Conservation (phyloP, 1,140 invertebrate genomes). For the Eulimnadia texana region DNA sequence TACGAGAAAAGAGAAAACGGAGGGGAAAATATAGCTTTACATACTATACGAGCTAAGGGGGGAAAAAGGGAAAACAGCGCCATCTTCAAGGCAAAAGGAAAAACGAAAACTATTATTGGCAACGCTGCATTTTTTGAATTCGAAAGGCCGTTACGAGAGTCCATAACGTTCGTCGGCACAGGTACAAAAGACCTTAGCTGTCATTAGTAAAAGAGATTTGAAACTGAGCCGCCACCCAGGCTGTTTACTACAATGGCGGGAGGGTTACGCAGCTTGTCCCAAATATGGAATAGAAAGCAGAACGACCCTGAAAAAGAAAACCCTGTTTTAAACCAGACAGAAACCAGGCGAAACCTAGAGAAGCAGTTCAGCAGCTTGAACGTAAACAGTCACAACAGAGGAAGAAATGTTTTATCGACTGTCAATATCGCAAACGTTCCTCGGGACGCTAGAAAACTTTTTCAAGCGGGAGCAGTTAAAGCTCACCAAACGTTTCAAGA, state of each 20-base stretch:
- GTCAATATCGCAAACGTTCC: constrained; percentile 4
- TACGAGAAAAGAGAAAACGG: no score
- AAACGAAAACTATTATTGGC: no score
- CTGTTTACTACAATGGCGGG: not conserved
- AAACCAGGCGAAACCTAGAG: not conserved
- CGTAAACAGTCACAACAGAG: not conserved
- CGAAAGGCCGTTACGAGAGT: no score
- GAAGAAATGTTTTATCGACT: constrained; percentile 9
- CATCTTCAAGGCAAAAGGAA: no score
- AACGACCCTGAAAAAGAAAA: not conserved
- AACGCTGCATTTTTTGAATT: no score
- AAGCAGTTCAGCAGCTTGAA: constrained; percentile 3
- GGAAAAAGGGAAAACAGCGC: no score
- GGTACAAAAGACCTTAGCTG: no score
- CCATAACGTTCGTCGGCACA: no score
- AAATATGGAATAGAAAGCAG: constrained; percentile 3
- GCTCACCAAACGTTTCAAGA: constrained; percentile 41
- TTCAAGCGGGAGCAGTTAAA: constrained; percentile 37
- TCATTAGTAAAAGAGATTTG: no score
- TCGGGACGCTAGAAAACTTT: constrained; percentile 14
- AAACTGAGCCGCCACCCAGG: no score
- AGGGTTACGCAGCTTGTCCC: constrained; percentile 5
- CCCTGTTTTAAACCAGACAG: not conserved
- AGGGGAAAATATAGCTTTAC: no score
- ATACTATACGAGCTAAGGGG: no score